Base-by-base conservation (phyloP, 2,888 invertebrate genomes). In the Phragmatobia fuliginosa region DNA sequence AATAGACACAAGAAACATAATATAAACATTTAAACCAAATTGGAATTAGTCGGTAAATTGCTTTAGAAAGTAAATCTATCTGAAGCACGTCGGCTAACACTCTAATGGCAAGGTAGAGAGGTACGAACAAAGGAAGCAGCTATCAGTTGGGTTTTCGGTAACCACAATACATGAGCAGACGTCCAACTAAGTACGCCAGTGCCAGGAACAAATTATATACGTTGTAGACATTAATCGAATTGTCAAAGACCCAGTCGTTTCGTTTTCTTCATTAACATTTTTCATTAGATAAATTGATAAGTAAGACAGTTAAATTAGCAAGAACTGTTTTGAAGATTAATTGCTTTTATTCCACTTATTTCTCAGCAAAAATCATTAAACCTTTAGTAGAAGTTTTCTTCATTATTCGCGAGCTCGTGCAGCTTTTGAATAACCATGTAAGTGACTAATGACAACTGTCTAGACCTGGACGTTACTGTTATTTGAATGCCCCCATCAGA, bases 81-180 rank as follows among this genome's bases (percentile, higher is more conserved):
- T 21, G 11, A 33, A 56, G 16, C 16, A 11, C n/a, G 8, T 21
- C 21, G 3, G 59, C n/a, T 11, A 60, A 32, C 59, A 33, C 59
- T 31, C 31, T 10, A 59, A 59, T 32, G n/a, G 21, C 11, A 33
- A 33, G n/a, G 32, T 60, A 11, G 33, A 18, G n/a, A 60, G 32
- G 4, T 33, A n/a, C 31, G n/a, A 60, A 33, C 33, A 60, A 59
- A 60, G 32, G 32, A 60, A 32, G 33, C 33, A n/a, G 33, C 33
- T 32, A 60, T 60, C 59, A 33, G n/a, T 60, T 33, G 33, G 21
- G 59, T 60, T 60, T 59, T 32, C 32, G 8, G n/a, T 33, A 60
- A 33, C 59, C 59, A 60, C 59, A 60, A 56, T 16, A 28, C 28
- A 52, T 52, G 52, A 59, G 32, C 59, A 32, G 21, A 32, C 32